These are phyloP conservation scores for Balaeniceps rex DNA, from an alignment of 2,113 vertebrate genomes.

Conservation along the genomic window DNA sequence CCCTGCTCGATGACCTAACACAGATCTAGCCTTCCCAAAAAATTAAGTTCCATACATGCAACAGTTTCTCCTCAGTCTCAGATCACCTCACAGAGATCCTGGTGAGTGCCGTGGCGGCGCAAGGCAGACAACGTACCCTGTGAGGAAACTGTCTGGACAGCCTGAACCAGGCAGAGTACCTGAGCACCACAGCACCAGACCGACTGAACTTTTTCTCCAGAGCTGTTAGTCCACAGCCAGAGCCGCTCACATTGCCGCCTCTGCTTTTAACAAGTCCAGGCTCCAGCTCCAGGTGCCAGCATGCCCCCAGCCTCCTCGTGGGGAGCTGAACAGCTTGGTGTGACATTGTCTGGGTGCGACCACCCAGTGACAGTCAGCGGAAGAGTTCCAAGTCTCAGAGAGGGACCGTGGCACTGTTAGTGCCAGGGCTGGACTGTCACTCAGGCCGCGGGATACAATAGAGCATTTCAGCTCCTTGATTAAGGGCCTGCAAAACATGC, in stretches of 20 bases:
- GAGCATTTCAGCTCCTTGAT: neutral
- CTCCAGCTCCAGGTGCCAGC: neutral
- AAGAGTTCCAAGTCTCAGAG: neutral
- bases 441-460: neutral
- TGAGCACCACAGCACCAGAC: neutral
- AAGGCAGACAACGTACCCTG: neutral
- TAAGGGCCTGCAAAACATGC: neutral
- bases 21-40: neutral
- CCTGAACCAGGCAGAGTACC: neutral
- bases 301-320: accelerated
- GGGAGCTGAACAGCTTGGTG: neutral
- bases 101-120: accelerated
- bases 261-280: neutral
- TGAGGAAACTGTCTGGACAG: neutral
- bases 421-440: neutral
- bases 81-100: neutral
- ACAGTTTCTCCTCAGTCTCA: neutral
- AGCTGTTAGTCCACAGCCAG: neutral
- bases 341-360: neutral
- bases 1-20: neutral
- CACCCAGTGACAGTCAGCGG: neutral
- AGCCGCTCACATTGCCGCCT: neutral
- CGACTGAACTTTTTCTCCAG: neutral
- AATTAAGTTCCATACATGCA: neutral
- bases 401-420: neutral